Conservation (phyloP, 2,797 vertebrate genomes). For the Squalus acanthias region DNA sequence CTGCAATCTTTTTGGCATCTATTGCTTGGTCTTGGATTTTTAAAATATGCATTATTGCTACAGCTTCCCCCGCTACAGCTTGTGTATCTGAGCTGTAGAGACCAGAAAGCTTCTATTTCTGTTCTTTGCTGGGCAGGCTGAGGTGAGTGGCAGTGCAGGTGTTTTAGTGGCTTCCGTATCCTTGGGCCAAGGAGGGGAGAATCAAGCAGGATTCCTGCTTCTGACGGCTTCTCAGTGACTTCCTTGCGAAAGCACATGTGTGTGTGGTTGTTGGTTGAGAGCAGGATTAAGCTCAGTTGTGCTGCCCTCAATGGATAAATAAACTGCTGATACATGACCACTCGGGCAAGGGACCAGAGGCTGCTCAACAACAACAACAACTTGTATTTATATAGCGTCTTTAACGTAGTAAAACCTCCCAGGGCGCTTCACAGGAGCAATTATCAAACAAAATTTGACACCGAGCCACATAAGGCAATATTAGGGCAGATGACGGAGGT, state of each 20-base stretch:
- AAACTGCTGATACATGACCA: neutral
- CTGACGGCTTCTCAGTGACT: neutral
- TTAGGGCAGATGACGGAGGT: too few relatives aligned
- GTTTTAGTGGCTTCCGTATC: neutral
- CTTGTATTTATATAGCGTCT: too few relatives aligned
- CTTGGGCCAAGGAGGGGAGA: neutral
- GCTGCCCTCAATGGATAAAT: neutral
- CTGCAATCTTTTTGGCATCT: neutral
- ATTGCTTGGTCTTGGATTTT: neutral
- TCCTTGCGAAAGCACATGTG: neutral
- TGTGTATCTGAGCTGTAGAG: neutral
- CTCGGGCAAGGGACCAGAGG: neutral
- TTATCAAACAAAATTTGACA: too few relatives aligned
- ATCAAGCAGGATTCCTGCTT: neutral
- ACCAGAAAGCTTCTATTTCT: neutral
- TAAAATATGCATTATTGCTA: neutral
- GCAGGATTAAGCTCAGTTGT: neutral
- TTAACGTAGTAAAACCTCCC: too few relatives aligned
- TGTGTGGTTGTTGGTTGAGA: neutral
- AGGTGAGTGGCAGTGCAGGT: neutral
- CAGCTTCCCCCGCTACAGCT: neutral
- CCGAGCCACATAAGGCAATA: too few relatives aligned
- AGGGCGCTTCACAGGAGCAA: too few relatives aligned
- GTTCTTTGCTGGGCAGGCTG: neutral
- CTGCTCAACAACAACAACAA: neutral